Percentiles rank a stretch among this genome's conserved stretches.
phyloP scores from a whole-genome alignment of 2,888 invertebrate species.

The Caenorhabditis becei region DNA sequence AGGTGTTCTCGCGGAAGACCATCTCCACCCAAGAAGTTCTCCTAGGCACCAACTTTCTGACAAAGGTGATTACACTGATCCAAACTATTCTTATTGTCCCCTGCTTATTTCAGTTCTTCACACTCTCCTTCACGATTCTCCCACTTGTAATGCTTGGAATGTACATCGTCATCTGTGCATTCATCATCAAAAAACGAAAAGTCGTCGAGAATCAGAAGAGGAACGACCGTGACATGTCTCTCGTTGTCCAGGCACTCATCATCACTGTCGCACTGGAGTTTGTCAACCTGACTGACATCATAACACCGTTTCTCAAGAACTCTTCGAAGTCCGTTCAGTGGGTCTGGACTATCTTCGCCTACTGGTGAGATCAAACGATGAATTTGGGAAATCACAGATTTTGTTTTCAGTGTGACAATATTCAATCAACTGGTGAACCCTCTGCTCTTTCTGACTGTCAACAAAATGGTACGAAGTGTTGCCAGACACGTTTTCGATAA shows the following conservation, averaged over 20 bases:
- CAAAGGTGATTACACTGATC: constrained; percentile 39
- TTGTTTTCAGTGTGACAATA: constrained; percentile 61
- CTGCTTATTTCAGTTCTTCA: constrained; percentile 65
- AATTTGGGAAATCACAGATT: neutral
- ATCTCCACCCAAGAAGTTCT: constrained; percentile 51
- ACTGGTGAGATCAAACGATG: constrained; percentile 32
- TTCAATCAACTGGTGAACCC: constrained; percentile 68
- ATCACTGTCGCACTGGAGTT: constrained; percentile 65
- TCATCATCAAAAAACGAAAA: constrained; percentile 61
- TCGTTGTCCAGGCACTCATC: constrained; percentile 64
- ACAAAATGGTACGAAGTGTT: constrained; percentile 63
- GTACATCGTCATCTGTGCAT: constrained; percentile 59
- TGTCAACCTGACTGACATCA: constrained; percentile 52
- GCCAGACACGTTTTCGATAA: constrained; percentile 54
- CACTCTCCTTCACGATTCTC: constrained; percentile 55
- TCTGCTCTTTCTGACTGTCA: constrained; percentile 56
- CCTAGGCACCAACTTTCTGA: constrained; percentile 60
- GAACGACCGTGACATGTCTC: constrained; percentile 42
- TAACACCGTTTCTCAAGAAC: constrained; percentile 39
- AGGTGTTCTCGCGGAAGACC: constrained; percentile 50
- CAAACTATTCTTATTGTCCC: neutral
- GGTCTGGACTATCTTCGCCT: constrained; percentile 59
- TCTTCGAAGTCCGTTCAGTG: constrained; percentile 40
- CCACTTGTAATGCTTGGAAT: constrained; percentile 64
- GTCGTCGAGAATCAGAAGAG: constrained; percentile 33